These are phyloP conservation scores for Dendropsophus ebraccatus DNA, from an alignment of 2,113 vertebrate species.

Conservation along the genomic window DNA sequence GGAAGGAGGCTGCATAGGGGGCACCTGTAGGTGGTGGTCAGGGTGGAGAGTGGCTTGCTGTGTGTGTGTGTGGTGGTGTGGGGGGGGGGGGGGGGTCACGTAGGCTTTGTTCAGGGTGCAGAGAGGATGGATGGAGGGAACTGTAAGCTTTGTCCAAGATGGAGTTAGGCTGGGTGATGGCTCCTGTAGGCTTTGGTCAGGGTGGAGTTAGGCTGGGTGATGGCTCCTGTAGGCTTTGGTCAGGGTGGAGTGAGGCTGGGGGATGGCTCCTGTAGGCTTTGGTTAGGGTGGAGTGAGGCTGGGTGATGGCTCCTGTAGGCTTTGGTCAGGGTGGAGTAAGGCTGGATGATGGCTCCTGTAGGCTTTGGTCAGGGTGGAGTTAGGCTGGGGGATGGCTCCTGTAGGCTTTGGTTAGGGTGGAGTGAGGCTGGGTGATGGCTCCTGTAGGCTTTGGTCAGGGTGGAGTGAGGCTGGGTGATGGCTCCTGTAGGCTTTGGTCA, in stretches of 20 bases:
- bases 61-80: neutral
- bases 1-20: neutral
- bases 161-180: neutral
- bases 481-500: neutral
- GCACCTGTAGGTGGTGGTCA: no score
- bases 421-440: neutral
- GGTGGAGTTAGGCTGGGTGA: neutral
- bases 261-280: neutral
- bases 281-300: neutral
- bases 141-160: neutral
- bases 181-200: neutral
- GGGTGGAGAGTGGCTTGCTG: no score
- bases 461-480: neutral
- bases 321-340: neutral
- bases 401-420: neutral
- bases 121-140: neutral
- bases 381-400: neutral
- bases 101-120: neutral
- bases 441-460: neutral
- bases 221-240: neutral
- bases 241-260: neutral
- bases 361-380: neutral
- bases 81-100: neutral
- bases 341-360: neutral
- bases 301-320: neutral